Conservation (phyloP, 2,888 invertebrate genomes). For the Eustalomyia histrio region DNA sequence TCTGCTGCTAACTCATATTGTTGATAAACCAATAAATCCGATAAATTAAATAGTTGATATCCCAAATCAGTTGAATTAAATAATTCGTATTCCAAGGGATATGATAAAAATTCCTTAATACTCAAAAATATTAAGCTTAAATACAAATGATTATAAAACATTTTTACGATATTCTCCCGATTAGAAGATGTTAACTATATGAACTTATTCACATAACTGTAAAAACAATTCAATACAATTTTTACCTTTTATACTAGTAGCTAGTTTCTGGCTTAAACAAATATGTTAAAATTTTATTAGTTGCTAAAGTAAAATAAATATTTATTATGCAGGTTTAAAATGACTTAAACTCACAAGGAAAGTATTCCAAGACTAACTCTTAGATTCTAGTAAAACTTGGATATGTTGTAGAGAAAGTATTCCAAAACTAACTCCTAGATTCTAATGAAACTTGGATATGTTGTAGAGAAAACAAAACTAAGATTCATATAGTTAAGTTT, state of each 20-base stretch:
- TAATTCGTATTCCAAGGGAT: slow-evolving; percentile 1
- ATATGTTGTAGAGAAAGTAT: too few relatives aligned
- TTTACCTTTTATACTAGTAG: slow-evolving; percentile 13
- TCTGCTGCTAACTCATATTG: background rate
- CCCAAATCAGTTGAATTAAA: background rate
- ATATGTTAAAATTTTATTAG: background rate
- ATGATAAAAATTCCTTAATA: slow-evolving; percentile 2
- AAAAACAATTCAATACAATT: background rate
- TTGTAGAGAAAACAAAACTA: too few relatives aligned
- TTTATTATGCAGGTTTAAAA: slow-evolving; percentile 2
- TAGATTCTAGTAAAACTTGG: too few relatives aligned
- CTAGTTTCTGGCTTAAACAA: background rate
- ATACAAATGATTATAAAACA: background rate
- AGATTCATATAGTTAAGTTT: too few relatives aligned
- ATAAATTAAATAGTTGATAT: background rate
- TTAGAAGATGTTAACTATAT: background rate
- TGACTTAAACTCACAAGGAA: background rate
- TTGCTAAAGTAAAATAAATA: background rate
- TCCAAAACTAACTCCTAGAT: too few relatives aligned
- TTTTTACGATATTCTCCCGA: slow-evolving; percentile 1
- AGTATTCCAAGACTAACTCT: too few relatives aligned
- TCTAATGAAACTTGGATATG: too few relatives aligned
- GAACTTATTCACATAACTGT: background rate
- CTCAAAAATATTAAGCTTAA: background rate
- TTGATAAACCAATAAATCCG: background rate